Conservation (phyloP, 2,888 invertebrate species). For the Cybosia mesomella region DNA sequence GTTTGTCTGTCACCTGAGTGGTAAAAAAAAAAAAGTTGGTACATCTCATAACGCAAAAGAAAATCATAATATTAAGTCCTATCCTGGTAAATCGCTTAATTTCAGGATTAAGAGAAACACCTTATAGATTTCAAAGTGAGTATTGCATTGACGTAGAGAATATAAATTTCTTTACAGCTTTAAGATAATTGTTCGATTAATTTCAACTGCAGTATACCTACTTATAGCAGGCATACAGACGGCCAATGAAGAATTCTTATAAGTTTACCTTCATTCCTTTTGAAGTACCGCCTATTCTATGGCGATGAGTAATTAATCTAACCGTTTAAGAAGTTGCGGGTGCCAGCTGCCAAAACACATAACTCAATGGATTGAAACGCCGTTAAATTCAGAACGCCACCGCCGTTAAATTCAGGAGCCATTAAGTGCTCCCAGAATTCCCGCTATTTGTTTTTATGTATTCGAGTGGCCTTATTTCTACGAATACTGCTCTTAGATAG, state of each 20-base stretch:
- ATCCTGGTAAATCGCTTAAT: too few species aligned
- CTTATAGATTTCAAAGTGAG: too few species aligned
- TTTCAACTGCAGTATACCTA: too few species aligned
- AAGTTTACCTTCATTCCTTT: not conserved
- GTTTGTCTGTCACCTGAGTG: too few species aligned
- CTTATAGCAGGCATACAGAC: too few species aligned
- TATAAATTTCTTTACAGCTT: not conserved
- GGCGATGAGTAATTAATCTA: slow-evolving; percentile 5
- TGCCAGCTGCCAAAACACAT: slow-evolving; percentile 50
- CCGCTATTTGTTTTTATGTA: slow-evolving; percentile 34
- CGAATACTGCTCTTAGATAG: slow-evolving; percentile 26
- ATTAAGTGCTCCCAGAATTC: slow-evolving; percentile 32
- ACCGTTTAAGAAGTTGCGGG: slow-evolving; percentile 31
- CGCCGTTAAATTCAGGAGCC: slow-evolving; percentile 29
- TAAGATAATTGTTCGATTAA: too few species aligned
- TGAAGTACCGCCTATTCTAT: not conserved
- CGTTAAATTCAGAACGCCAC: slow-evolving; percentile 32
- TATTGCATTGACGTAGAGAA: not conserved
- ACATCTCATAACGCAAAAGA: too few species aligned
- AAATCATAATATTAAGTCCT: too few species aligned
- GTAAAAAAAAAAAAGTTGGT: too few species aligned
- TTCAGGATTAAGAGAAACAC: too few species aligned
- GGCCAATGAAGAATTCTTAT: too few species aligned
- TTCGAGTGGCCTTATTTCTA: slow-evolving; percentile 25
- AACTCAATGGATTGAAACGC: slow-evolving; percentile 44